These are phyloP conservation scores for Atherinomorus stipes DNA, from an alignment of 2,113 vertebrate species.

Conservation along the genomic window DNA sequence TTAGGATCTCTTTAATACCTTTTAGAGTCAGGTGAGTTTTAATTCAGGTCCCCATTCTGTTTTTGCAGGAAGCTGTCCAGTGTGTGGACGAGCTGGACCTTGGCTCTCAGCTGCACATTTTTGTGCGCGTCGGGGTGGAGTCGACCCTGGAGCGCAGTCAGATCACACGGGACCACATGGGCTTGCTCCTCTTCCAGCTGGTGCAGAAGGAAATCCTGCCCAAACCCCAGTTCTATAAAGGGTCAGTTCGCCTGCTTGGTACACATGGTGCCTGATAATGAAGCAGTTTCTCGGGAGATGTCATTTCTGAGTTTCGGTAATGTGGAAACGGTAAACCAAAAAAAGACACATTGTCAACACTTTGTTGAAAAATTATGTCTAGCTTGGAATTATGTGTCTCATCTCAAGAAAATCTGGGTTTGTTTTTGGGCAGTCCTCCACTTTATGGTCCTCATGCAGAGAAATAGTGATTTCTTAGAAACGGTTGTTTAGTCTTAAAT, in stretches of 20 bases:
- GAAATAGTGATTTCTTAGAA: too few relatives aligned
- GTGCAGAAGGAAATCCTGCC: slow-evolving; percentile 88
- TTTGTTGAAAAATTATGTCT: too few relatives aligned
- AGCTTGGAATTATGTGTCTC: too few relatives aligned
- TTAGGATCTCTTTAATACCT: background rate
- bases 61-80: slow-evolving; percentile 91
- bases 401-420: too few relatives aligned
- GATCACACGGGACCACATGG: slow-evolving; percentile 96
- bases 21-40: background rate
- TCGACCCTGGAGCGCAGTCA: slow-evolving; percentile 96
- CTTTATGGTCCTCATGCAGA: background rate
- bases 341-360: too few relatives aligned
- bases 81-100: slow-evolving; percentile 92
- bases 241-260: slow-evolving; percentile 81
- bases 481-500: too few relatives aligned
- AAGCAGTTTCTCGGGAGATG: background rate
- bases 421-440: background rate
- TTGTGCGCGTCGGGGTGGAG: slow-evolving; percentile 93
- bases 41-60: background rate
- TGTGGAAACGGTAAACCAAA: background rate
- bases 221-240: slow-evolving; percentile 91
- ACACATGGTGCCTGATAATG: background rate
- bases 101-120: slow-evolving; percentile 85
- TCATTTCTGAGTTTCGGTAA: background rate
- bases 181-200: slow-evolving; percentile 91